Evolutionary conservation across 2,113 vertebrate genomes (phyloP), one percentile per base, ranked within the genome.

Genomic region (Pholis gunnellus): DNA sequence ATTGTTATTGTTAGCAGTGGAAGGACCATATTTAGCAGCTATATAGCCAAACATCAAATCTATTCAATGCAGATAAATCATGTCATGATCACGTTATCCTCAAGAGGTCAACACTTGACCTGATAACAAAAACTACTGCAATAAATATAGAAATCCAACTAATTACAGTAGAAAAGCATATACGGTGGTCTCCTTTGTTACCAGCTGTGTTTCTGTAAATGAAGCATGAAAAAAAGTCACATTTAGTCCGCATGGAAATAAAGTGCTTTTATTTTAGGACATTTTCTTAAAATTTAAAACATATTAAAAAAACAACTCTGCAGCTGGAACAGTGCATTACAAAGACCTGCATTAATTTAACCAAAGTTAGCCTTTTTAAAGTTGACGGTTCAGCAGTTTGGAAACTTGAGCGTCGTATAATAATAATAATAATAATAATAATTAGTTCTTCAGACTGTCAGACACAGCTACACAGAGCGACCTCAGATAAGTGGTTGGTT

Each of bases 201-300:
- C 36, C 31, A 54, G 20, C 27, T 4, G 3, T 59, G 7, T 52
- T 59, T 52, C 20, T 63, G 56, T 52, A 29, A 73, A 52, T 44
- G 44, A 73, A 64, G 0, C 29, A 63, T 25, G 25, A 66, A 69
- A 56, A 56, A 44, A 61, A 40, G 46, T 59, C 68, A 64, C 6
- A 2, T 57, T 71, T 13, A 61, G 31, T 76, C 46, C 9, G 69
- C 82, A 84, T 91, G 86, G 85, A 93, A 94, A 95, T 95, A 96
- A 96, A 96, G 95, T 96, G 95, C 95, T 93, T 96, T 96, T 94
- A 94, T 96, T 95, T 92, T 89, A 92, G 74, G 90, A 91, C 69
- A 69, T 86, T 91, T 76, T 88, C 72, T 88, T 82, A 88, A 90
- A 88, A 87, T 78, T 78, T 85, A 69, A 48, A 81, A 79, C 78